These are phyloP conservation scores for Arctopsyche grandis DNA, from an alignment of 1,140 invertebrate genomes.

Conservation along the genomic window DNA sequence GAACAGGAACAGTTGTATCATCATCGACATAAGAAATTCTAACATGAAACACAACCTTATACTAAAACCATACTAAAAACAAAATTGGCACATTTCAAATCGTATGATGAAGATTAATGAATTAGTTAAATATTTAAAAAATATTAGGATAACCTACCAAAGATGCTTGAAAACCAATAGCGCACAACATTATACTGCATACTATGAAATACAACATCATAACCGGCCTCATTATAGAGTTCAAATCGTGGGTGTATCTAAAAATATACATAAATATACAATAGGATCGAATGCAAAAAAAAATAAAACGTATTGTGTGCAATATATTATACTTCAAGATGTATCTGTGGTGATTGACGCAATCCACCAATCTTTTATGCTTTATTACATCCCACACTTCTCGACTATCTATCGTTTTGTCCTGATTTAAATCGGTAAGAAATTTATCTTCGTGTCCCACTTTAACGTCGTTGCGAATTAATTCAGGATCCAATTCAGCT, in stretches of 20 bases:
- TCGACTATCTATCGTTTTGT: not conserved
- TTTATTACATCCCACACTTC: constrained; percentile 19
- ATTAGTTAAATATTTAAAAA: not conserved
- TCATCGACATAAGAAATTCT: constrained; percentile 57
- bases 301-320: not conserved
- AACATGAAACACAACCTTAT: constrained; percentile 56
- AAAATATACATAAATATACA: constrained; percentile 26
- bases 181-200: constrained; percentile 57
- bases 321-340: constrained; percentile 41
- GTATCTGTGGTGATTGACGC: constrained; percentile 54
- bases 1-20: constrained; percentile 58
- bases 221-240: constrained; percentile 55
- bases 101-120: not conserved
- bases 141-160: too few species aligned
- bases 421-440: not conserved
- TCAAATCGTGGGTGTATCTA: constrained; percentile 55
- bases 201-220: constrained; percentile 59
- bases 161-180: constrained; percentile 58
- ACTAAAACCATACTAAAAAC: constrained; percentile 56
- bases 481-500: not conserved
- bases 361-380: constrained; percentile 45
- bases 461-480: not conserved
- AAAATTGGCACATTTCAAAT: constrained; percentile 25
- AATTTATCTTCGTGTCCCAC: not conserved
- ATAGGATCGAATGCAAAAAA: not conserved